These are phyloP conservation scores for Pachypeltis micranthus DNA, from an alignment of 1,140 invertebrate species.

Conservation along the genomic window DNA sequence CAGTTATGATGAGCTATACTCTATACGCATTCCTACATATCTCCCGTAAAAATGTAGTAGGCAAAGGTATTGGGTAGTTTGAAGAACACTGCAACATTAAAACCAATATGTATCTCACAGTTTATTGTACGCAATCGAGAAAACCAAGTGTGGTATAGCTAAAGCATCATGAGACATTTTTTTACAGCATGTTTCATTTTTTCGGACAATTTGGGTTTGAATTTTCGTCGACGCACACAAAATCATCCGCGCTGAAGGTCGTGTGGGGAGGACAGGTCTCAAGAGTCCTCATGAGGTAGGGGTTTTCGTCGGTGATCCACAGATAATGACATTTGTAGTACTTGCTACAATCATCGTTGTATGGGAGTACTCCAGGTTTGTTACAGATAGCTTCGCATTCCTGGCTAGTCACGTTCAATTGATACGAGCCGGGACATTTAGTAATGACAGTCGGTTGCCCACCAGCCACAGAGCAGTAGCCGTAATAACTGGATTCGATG, in stretches of 20 bases:
- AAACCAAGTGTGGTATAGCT: too few relatives aligned
- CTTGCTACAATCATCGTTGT: conserved; percentile 6
- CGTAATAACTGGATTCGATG: background rate
- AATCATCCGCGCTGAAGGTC: background rate
- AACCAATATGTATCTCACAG: too few relatives aligned
- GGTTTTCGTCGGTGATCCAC: background rate
- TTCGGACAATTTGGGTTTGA: too few relatives aligned
- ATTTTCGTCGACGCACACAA: background rate
- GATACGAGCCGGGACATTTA: background rate
- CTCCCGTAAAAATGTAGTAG: too few relatives aligned
- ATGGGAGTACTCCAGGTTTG: background rate
- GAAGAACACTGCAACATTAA: too few relatives aligned
- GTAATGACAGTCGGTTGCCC: background rate
- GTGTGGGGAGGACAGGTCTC: background rate
- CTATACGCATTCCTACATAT: too few relatives aligned
- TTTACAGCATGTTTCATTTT: too few relatives aligned
- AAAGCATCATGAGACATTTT: too few relatives aligned
- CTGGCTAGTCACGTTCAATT: conserved; percentile 9
- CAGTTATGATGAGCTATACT: too few relatives aligned
- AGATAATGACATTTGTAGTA: conserved; percentile 15
- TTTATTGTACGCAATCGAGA: too few relatives aligned
- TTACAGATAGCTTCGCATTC: conserved; percentile 11
- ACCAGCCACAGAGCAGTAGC: background rate
- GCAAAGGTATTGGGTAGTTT: too few relatives aligned
- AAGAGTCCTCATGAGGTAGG: background rate